A percentile compares a stretch with the other conserved stretches of the same genome.
Evolutionary conservation across 2,888 invertebrate genomes (phyloP).

Genomic region (Lysandra bellargus): DNA sequence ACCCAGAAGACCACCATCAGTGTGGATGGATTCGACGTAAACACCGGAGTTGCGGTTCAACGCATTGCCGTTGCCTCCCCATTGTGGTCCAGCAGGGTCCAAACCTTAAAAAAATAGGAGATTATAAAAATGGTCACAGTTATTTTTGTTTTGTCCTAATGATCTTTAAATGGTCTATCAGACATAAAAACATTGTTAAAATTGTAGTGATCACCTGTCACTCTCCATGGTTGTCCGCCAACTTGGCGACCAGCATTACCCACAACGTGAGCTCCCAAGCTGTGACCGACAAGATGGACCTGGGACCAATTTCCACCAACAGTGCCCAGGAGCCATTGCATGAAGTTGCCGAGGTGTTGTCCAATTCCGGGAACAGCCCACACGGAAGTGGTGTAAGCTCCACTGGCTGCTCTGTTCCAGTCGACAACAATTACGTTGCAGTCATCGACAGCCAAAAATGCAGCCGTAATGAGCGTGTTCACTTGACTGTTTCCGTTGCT

Average conservation of each 20-base stretch:
- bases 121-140: neutral
- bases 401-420: slow-evolving; percentile 49
- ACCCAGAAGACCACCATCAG: slow-evolving; percentile 61
- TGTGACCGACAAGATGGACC: slow-evolving; percentile 58
- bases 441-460: slow-evolving; percentile 49
- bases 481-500: slow-evolving; percentile 45
- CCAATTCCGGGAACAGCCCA: slow-evolving; percentile 44
- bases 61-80: slow-evolving; percentile 55
- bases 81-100: slow-evolving; percentile 64
- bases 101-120: slow-evolving; percentile 49
- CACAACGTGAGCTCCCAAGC: slow-evolving; percentile 60
- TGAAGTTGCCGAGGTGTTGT: slow-evolving; percentile 45
- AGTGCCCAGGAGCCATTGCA: slow-evolving; percentile 51
- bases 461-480: slow-evolving; percentile 48
- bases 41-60: slow-evolving; percentile 52
- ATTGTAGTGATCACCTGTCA: slow-evolving; percentile 46
- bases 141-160: neutral
- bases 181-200: neutral
- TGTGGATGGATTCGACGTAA: slow-evolving; percentile 68
- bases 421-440: slow-evolving; percentile 56
- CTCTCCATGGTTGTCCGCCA: slow-evolving; percentile 44
- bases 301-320: slow-evolving; percentile 52
- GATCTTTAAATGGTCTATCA: neutral
- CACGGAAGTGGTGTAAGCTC: slow-evolving; percentile 41
- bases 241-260: slow-evolving; percentile 53